Base-by-base conservation (phyloP, 2,888 invertebrate genomes). In the Eupithecia abbreviata region DNA sequence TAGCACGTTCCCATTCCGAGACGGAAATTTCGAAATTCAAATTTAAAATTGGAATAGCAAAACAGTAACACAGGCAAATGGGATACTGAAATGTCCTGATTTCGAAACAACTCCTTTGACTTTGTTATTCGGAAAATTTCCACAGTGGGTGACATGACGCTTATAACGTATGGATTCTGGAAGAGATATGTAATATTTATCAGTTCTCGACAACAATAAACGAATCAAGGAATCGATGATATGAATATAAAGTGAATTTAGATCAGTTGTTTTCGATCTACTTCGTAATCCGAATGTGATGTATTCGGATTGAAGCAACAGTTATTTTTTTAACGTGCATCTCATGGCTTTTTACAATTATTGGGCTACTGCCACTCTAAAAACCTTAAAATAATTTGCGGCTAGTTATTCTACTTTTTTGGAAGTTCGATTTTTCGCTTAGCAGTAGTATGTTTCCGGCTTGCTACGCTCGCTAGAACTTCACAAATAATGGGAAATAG, bases 231-330 rank as follows among this genome's bases (percentile, higher is more conserved):
- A 87, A 87, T 90, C 85, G 84, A 69, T 88, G 87, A 87, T 89
- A 90, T 92, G 90, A 93, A 93, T 93, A 90, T 90, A 90, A 90
- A 92, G 83, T 85, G 82, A 86, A 89, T 91, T 90, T 87, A 86
- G 86, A 90, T 89, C 86, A 80, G 67, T 75, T 75, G 82, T 62
- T 62, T 62, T 62, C 18, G 18, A 2, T 62, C 62, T 30, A 62
- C 30, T 62, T 62, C 30, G 62, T 62, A 30, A 30, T 12, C 62
- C 30, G 12, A 62, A 12, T 12, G 30, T 30, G 4, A 62, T 10
- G 30, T 30, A 30, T 30, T 62, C 1, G 30, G 30, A 62, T 30
- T 1, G n/a, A 9, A 58, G 4, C 55, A 5, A n/a, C 18, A 58
- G 55, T 18, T n/a, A 0, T 30, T 62, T 62, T 30, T 62, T 62